Evolutionary conservation across 1,140 invertebrate species (phyloP).

Genomic region (Zaprionus kolodkinae): DNA sequence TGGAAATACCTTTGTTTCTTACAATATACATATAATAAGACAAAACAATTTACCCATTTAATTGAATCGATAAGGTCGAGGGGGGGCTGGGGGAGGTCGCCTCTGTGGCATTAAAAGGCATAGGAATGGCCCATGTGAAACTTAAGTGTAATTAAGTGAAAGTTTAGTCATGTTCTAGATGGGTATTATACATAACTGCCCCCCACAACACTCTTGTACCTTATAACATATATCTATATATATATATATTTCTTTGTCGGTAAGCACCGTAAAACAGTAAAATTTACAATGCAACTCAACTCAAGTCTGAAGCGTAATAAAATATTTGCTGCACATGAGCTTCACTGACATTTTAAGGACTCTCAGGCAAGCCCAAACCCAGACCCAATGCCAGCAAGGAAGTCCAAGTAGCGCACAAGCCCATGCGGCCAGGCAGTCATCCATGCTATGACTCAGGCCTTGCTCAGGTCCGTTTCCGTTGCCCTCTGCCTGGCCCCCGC

Average conservation of each 20-base stretch:
- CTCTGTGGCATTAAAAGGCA: conserved; percentile 1
- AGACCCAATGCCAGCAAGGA: background rate
- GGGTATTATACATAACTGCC: background rate
- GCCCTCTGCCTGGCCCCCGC: conserved; percentile 1
- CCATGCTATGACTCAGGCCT: conserved; percentile 66
- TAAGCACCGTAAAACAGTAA: conserved; percentile 79
- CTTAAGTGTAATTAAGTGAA: conserved; percentile 41
- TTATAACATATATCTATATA: conserved; percentile 7
- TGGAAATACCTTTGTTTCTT: conserved; percentile 50
- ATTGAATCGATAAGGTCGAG: conserved; percentile 48
- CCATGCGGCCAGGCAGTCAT: conserved; percentile 43
- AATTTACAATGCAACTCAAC: conserved; percentile 81
- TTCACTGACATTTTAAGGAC: conserved; percentile 53
- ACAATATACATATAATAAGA: conserved; percentile 19
- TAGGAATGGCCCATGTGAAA: conserved; percentile 6
- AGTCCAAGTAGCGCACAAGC: conserved; percentile 51
- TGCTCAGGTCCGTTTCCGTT: conserved; percentile 37
- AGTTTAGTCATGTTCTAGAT: conserved; percentile 26
- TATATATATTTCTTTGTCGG: conserved; percentile 22
- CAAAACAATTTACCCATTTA: conserved; percentile 41
- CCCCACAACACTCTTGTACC: background rate
- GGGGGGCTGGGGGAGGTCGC: no score
- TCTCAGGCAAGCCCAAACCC: conserved; percentile 36
- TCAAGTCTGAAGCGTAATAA: conserved; percentile 83
- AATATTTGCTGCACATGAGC: conserved; percentile 70